Evolutionary conservation across 2,888 invertebrate genomes (phyloP).

Genomic region (Drosophila pseudotalamancana): DNA sequence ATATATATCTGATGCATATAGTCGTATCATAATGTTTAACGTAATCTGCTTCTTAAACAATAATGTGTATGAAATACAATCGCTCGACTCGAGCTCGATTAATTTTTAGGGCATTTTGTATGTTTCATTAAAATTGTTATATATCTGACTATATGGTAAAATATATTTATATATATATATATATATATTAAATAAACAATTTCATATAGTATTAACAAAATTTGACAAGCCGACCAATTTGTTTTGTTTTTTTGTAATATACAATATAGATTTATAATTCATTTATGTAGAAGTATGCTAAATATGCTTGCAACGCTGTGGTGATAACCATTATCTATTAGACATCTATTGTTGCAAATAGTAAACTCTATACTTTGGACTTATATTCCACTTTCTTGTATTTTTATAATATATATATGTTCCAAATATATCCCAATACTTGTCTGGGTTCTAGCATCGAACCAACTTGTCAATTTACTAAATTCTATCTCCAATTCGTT

Average conservation of each 20-base stretch:
- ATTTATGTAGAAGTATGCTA: constrained; percentile 54
- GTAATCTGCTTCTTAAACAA: constrained; percentile 59
- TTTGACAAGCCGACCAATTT: constrained; percentile 73
- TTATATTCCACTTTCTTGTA: constrained; percentile 21
- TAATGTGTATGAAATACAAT: constrained; percentile 56
- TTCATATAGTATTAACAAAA: constrained; percentile 66
- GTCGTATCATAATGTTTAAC: constrained; percentile 56
- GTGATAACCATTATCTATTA: constrained; percentile 62
- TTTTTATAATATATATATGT: constrained; percentile 10
- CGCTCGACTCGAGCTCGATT: constrained; percentile 50
- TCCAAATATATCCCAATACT: constrained; percentile 37
- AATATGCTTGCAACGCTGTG: constrained; percentile 62
- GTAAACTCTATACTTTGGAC: constrained; percentile 52
- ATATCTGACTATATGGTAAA: constrained; percentile 65
- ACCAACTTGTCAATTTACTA: constrained; percentile 59
- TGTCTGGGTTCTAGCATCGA: constrained; percentile 17
- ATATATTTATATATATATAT: constrained; percentile 57
- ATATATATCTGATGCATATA: constrained; percentile 50
- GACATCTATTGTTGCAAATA: constrained; percentile 68
- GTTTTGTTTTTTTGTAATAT: constrained; percentile 51
- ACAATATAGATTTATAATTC: constrained; percentile 52
- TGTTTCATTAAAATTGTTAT: constrained; percentile 58
- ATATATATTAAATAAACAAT: constrained; percentile 64
- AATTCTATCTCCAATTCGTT: constrained; percentile 40
- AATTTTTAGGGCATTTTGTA: constrained; percentile 29